These are phyloP conservation scores for Phaetusa simplex DNA, from an alignment of 2,113 vertebrate species.

Conservation along the genomic window DNA sequence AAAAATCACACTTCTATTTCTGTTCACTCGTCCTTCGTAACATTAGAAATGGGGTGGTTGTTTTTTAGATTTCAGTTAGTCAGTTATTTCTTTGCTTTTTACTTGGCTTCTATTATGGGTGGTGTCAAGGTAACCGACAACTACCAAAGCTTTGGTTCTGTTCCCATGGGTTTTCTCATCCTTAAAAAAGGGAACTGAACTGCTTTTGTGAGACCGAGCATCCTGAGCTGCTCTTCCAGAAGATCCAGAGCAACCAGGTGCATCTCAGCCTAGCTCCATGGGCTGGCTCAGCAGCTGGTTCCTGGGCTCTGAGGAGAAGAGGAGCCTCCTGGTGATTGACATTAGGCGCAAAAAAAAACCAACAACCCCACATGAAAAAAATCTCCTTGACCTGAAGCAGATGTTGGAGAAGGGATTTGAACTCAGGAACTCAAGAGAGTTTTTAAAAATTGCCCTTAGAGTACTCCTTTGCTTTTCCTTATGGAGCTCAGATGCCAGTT, in stretches of 20 bases:
- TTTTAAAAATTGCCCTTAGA: neutral
- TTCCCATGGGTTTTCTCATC: neutral
- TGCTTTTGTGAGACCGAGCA: neutral
- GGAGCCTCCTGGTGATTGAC: neutral
- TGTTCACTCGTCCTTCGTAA: neutral
- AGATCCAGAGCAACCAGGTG: neutral
- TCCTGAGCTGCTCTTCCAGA: neutral
- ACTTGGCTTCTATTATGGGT: neutral
- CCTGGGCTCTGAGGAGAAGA: neutral
- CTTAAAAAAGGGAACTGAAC: neutral
- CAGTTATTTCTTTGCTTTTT: slow-evolving; percentile 31
- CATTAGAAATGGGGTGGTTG: neutral
- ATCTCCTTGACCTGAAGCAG: neutral
- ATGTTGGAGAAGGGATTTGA: neutral
- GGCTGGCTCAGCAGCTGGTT: neutral
- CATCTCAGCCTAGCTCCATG: neutral
- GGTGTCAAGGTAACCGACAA: neutral
- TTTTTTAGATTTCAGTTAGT: slow-evolving; percentile 11
- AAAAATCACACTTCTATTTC: slow-evolving; percentile 25
- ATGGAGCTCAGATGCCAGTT: neutral
- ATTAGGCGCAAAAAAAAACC: neutral
- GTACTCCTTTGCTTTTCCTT: neutral
- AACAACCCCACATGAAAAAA: neutral
- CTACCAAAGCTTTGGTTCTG: neutral
- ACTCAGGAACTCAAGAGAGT: neutral